Percentiles rank a stretch among this genome's conserved stretches.
These are phyloP conservation scores for Diadegma fenestrale DNA, from an alignment of 2,888 invertebrate species.

Conservation along the genomic window DNA sequence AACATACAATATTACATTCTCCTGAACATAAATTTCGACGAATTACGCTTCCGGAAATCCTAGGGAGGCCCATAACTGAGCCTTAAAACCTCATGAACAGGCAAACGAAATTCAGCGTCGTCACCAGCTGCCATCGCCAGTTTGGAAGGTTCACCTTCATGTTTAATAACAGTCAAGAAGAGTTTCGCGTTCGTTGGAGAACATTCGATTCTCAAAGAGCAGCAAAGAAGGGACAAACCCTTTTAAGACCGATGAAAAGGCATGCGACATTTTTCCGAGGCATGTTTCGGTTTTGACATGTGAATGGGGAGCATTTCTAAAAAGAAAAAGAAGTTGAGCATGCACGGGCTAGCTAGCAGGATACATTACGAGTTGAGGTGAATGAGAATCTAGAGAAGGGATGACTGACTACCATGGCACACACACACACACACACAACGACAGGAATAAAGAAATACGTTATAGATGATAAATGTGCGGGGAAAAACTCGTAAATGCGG, in stretches of 20 bases:
- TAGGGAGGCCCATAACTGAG: too few relatives aligned
- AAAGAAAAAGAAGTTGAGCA: background rate
- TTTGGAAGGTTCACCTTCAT: too few relatives aligned
- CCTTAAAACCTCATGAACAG: too few relatives aligned
- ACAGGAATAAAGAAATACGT: background rate
- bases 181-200: background rate
- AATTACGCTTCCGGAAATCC: too few relatives aligned
- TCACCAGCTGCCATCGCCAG: too few relatives aligned
- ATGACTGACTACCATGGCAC: background rate
- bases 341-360: background rate
- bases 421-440: background rate
- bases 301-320: background rate
- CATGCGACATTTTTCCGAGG: background rate
- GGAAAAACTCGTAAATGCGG: conserved; percentile 48
- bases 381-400: background rate
- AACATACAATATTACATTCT: too few relatives aligned
- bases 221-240: background rate
- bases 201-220: background rate
- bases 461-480: background rate
- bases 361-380: conserved; percentile 7
- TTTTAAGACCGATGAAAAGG: background rate
- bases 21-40: too few relatives aligned
- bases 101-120: too few relatives aligned
- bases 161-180: too few relatives aligned
- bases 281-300: background rate